Evolutionary conservation across 2,888 invertebrate genomes (phyloP), one percentile per base, ranked within the genome.

Genomic region (Habrosyne pyritoides): DNA sequence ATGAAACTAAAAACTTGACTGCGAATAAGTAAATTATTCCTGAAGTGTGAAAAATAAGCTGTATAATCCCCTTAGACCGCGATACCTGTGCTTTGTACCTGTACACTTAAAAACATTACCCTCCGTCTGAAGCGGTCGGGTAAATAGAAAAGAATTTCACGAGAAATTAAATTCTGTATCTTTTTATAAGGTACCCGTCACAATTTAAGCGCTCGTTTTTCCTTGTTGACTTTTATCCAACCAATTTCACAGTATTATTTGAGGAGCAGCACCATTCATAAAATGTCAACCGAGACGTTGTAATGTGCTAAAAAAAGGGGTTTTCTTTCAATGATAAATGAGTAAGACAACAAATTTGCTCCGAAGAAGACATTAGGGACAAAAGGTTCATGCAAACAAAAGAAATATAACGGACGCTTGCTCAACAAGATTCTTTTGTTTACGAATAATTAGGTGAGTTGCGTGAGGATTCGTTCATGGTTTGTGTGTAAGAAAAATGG

Each of bases 281-380:
- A 69, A 69, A 71, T 64, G 71, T 76, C 80, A 65, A 56, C 59
- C 62, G 66, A 61, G 65, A 64, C 68, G 66, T 74, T 66, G 70
- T 75, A 79, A 78, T 77, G 77, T 71, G 61, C 58, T 54, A 75
- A 73, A 81, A n/a, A 78, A 70, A 67, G 79, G 73, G 69, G 69
- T 67, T 55, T 46, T 53, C 64, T 59, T 53, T 57, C 67, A 72
- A 75, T 80, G 81, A 80, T 77, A 75, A 79, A 81, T 78, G 76
- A 63, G 42, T 42, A 50, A 50, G 63, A 64, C 69, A 71, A 75
- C 61, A 64, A 72, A 66, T 67, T 55, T 55, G 70, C 63, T 67
- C 64, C 65, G 66, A 65, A 67, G 67, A 61, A 67, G 67, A 61
- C 64, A 66, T 62, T 60, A 67, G 60, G 53, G 65, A 61, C 68